Evolutionary conservation across 2,113 vertebrate species (phyloP), one percentile per base, ranked within the genome.

Genomic region (Cairina moschata): DNA sequence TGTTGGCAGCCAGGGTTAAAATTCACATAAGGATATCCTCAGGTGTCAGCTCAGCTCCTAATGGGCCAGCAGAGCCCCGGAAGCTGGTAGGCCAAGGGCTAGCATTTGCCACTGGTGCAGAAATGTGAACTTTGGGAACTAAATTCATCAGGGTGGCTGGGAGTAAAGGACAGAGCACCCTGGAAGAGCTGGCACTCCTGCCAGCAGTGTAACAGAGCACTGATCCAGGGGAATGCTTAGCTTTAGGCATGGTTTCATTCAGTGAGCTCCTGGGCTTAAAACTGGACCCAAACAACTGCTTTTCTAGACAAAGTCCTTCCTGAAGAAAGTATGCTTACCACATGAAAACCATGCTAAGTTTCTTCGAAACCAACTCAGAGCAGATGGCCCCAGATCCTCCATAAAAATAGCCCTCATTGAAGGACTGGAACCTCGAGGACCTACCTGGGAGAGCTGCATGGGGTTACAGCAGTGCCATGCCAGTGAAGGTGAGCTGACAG

Each of bases 391-490:
- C 12, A 16, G 34, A 16, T 34, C 13, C 11, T 46, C 11, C 20
- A 4, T 21, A 13, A 31, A 15, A 38, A 56, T 3, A 72, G 31
- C 21, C 8, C 1, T 5, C 54, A n/a, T 60, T 60, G 22, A 68
- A 67, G 20, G 25, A 44, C 54, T 44, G 17, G 91, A 82, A 34
- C 13, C 32, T 36, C 22, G 71, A 66, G 46, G 56, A 79, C 29
- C 15, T n/a, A 36, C 54, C 31, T 31, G 31, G 16, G 17, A 62
- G 56, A 44, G 66, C 23, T 82, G 46, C 73, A 32, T 0, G 0
- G 8, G 2, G 2, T 1, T 15, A 40, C 48, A 25, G 34, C 36
- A 0, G 0, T 40, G 34, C 46, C 2, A 0, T 46, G 52, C 18
- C 34, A 32, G 3, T 25, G 28, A 65, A 65, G 9, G 21, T 5